Evolutionary conservation across 2,888 invertebrate species (phyloP), one percentile per base, ranked within the genome.

Genomic region (Eutolmus rufibarbis): DNA sequence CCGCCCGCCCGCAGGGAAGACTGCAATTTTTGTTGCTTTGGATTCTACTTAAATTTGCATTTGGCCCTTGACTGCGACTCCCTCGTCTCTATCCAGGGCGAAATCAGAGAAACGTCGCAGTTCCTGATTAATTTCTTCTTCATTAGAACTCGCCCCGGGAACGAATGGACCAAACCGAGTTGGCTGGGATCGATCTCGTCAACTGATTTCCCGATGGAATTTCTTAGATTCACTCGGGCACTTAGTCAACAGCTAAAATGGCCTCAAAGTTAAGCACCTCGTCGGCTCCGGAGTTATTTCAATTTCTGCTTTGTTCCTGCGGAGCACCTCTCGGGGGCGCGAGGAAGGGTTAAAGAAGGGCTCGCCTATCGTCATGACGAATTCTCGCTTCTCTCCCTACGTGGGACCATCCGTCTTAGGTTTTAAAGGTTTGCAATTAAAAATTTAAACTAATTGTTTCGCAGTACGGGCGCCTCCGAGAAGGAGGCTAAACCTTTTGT

Each of bases 381-480:
- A 40, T n/a, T 9, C 12, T 37, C 40, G 77, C 8, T 14, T 8
- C 12, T n/a, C 40, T 19, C n/a, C 23, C 78, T 78, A 46, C 78
- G 78, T 46, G 46, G 43, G 12, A 5, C 78, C 78, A 78, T 78
- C 37, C 78, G 43, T 78, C 78, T 78, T 78, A 19, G 19, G 43
- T 43, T 78, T 78, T 78, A 43, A 78, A 78, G 78, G 78, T 78
- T 78, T 78, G 78, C 78, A 78, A 78, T 78, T 78, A 78, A 78
- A 78, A 78, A 78, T 78, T 78, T 14, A 78, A 78, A 78, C 78
- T 78, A 78, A 78, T 78, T 78, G 78, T 78, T 78, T 78, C 40
- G 46, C 78, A 43, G 78, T 23, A 78, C 28, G 46, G 78, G 37
- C 43, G 78, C 23, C 43, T n/a, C 23, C 23, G 19, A 2, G 40